Conservation (phyloP, 2,888 invertebrate genomes). For the Netelia melanura region DNA sequence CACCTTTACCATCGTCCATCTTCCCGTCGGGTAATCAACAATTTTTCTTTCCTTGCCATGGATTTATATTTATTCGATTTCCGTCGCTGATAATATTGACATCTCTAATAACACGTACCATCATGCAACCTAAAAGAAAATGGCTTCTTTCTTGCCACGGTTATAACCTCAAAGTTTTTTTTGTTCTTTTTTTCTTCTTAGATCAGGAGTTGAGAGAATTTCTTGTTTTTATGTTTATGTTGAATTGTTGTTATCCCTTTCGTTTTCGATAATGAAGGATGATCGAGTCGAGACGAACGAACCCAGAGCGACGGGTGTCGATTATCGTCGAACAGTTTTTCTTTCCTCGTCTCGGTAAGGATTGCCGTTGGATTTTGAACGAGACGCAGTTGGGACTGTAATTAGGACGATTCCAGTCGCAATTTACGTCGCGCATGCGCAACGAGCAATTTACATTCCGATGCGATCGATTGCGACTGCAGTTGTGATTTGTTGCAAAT, state of each 20-base stretch:
- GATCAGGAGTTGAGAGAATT: background rate
- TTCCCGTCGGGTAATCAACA: background rate
- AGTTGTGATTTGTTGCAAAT: conserved; percentile 34
- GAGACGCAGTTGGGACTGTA: background rate
- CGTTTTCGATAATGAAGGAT: background rate
- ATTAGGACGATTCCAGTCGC: conserved; percentile 3
- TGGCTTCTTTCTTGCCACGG: no score
- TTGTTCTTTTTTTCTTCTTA: background rate
- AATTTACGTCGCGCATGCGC: background rate
- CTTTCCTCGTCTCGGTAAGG: background rate
- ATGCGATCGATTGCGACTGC: conserved; percentile 14
- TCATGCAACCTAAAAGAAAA: no score
- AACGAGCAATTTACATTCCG: no score
- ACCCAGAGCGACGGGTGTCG: background rate
- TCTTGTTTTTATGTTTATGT: background rate
- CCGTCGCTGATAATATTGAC: no score
- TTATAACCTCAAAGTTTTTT: background rate
- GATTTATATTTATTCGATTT: no score
- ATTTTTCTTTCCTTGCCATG: background rate
- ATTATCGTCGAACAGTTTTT: background rate
- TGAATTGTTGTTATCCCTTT: background rate
- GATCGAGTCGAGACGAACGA: conserved; percentile 2
- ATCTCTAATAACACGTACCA: no score
- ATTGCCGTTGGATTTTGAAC: background rate
- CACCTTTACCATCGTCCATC: background rate